Base-by-base conservation (phyloP, 1,140 invertebrate genomes). In the Amyelois transitella region DNA sequence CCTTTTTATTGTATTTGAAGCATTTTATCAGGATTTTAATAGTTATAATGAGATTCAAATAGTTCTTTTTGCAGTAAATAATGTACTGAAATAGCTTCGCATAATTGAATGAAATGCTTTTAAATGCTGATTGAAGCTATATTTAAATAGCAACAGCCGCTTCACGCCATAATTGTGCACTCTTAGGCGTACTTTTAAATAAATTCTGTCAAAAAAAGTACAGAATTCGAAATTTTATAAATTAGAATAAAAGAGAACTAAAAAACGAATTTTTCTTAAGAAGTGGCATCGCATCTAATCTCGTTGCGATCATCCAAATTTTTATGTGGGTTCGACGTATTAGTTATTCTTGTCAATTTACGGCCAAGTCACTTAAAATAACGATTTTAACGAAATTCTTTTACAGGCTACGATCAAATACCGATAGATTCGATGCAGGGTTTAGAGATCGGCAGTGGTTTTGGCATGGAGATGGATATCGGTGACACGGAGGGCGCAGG, bases 391-490 rank as follows among this genome's bases (percentile, higher is more conserved):
- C 43, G 4, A 55, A 14, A 43, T 20, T 25, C 8, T 18, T 52
- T 77, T 65, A 51, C 88, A 96, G 96, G 96, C 91, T 97, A 97
- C 94, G 96, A 97, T 92, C 95, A 96, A 92, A 94, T 97, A 92
- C 97, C 96, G 92, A 95, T 97, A 94, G 96, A 97, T 90, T 96
- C 95, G 56, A 96, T 98, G 95, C 96, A 97, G 92, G 96, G 96
- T 62, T 90, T 98, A 70, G 96, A 98, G 77, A 94, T 98, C 76
- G 95, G 95, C 69, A 93, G 92, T 64, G 92, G 92, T 19, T 91
- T 91, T 70, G 90, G 89, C 38, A 94, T 97, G 91, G 96, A 97
- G 88, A 95, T 97, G 93, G 96, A 97, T 77, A 92, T 97, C 44
- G 93, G 92, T 18, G 91, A 91, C 66, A 90, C 91, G 60, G 93